These are phyloP conservation scores for Chaetura pelagica DNA, from an alignment of 2,113 vertebrate genomes.

Conservation along the genomic window DNA sequence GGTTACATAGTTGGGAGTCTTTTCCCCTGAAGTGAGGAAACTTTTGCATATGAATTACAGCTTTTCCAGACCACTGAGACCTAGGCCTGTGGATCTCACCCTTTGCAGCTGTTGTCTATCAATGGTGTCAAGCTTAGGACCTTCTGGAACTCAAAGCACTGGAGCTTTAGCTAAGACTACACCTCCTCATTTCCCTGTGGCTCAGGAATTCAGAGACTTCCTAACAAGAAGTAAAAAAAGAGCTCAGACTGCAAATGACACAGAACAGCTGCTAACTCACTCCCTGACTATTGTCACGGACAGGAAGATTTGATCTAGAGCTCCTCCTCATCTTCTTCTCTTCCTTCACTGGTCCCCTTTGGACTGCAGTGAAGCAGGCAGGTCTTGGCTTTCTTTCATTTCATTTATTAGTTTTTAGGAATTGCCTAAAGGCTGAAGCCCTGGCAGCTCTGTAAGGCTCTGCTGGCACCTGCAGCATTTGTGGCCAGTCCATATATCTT, in stretches of 20 bases:
- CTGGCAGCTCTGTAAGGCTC: neutral
- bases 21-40: neutral
- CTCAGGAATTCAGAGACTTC: neutral
- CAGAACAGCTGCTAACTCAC: neutral
- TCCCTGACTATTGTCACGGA: neutral
- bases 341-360: neutral
- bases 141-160: neutral
- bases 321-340: neutral
- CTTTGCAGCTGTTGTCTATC: neutral
- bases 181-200: neutral
- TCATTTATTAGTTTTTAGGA: neutral
- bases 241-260: neutral
- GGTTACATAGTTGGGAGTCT: neutral
- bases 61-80: neutral
- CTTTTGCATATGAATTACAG: neutral
- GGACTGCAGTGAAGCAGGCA: neutral
- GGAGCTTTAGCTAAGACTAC: neutral
- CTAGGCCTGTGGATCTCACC: neutral
- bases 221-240: neutral
- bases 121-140: neutral
- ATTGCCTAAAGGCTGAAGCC: neutral
- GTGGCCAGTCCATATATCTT: neutral
- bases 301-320: neutral
- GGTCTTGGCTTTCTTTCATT: neutral
- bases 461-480: neutral